A percentile compares a stretch with the other conserved stretches of the same genome.
Conservation (phyloP, 2,797 vertebrate genomes). For the Champsocephalus gunnari region DNA sequence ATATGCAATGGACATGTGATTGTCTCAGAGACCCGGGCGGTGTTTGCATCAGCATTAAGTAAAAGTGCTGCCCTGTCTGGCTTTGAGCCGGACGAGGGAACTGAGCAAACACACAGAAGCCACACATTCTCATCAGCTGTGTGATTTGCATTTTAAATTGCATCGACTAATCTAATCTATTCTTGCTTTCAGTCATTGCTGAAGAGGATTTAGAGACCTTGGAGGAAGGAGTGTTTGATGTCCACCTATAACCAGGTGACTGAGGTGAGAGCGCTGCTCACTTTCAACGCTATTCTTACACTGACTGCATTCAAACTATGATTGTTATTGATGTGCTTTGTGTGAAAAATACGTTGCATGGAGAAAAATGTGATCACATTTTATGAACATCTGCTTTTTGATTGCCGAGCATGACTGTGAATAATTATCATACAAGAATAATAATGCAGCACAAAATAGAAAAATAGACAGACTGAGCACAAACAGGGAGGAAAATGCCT, state of each 20-base stretch:
- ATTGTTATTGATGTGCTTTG: background rate
- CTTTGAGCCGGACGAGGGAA: slow-evolving; percentile 21
- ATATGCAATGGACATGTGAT: slow-evolving; percentile 71
- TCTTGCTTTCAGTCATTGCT: slow-evolving; percentile 75
- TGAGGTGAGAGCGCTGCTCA: slow-evolving; percentile 64
- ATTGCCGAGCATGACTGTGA: background rate
- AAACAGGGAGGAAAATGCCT: too few relatives aligned
- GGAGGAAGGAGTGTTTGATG: slow-evolving; percentile 85
- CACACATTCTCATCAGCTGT: slow-evolving; percentile 15
- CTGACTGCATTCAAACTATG: background rate
- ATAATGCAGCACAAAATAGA: too few relatives aligned
- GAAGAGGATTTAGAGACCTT: slow-evolving; percentile 83
- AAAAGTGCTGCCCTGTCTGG: slow-evolving; percentile 22
- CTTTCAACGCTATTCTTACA: background rate
- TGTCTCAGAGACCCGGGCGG: slow-evolving; percentile 44
- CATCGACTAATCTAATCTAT: slow-evolving; percentile 18
- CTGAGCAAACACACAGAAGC: slow-evolving; percentile 25
- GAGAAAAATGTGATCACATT: background rate
- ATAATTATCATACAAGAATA: too few relatives aligned
- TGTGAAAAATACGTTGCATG: background rate
- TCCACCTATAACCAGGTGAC: slow-evolving; percentile 81
- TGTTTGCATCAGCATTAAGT: slow-evolving; percentile 35
- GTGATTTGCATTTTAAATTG: slow-evolving; percentile 35
- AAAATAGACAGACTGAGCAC: too few relatives aligned
- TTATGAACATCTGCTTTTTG: background rate